Evolutionary conservation across 2,113 vertebrate species (phyloP).

Genomic region (Formicarius rufipectus): DNA sequence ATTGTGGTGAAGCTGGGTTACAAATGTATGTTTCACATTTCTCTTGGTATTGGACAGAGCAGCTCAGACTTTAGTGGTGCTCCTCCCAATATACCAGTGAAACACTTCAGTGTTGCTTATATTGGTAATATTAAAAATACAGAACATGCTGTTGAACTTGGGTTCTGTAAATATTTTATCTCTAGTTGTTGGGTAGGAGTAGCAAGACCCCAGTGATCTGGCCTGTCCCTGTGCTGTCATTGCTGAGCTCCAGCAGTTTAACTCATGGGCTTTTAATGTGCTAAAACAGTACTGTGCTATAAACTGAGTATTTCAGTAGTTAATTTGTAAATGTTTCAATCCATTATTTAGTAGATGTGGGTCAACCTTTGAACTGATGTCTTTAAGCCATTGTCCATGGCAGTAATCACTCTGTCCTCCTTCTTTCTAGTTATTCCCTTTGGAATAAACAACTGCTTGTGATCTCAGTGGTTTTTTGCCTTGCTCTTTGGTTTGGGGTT

Average conservation of each 20-base stretch:
- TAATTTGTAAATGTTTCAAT: background rate
- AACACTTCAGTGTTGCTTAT: background rate
- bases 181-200: background rate
- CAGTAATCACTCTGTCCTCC: background rate
- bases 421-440: background rate
- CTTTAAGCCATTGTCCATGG: background rate
- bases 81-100: background rate
- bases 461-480: background rate
- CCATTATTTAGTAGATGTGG: background rate
- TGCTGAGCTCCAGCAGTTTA: background rate
- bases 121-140: background rate
- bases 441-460: background rate
- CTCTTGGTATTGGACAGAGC: background rate
- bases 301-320: background rate
- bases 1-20: background rate
- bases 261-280: background rate
- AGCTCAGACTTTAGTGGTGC: background rate
- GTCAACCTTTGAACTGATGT: background rate
- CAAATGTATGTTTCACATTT: background rate
- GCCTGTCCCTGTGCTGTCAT: background rate
- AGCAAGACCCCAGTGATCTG: background rate
- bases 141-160: background rate
- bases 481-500: background rate
- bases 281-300: background rate
- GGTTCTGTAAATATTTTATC: background rate